A percentile compares a stretch with the other conserved stretches of the same genome.
These are phyloP conservation scores for Drosophila elegans DNA, from an alignment of 1,140 invertebrate genomes.

Conservation along the genomic window DNA sequence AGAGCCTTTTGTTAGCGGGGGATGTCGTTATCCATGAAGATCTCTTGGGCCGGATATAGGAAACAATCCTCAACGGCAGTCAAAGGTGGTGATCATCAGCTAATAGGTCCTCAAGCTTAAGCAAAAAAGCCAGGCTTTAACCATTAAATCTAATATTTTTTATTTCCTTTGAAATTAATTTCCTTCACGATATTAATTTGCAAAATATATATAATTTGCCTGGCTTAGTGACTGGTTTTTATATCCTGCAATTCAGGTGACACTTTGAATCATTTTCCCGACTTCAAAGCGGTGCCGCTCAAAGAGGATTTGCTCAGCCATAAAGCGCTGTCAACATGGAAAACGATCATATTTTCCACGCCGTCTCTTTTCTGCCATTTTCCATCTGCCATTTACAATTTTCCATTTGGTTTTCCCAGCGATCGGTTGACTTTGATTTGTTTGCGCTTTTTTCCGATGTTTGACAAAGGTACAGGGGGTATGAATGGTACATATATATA, in stretches of 20 bases:
- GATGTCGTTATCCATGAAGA: not conserved
- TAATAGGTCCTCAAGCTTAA: not conserved
- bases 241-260: conserved; percentile 3
- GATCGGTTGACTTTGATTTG: conserved; percentile 28
- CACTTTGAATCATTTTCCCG: conserved; percentile 13
- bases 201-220: not conserved
- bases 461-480: conserved; percentile 12
- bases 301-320: conserved; percentile 20
- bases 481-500: not conserved
- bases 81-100: not conserved
- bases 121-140: not conserved
- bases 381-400: not conserved
- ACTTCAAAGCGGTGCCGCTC: conserved; percentile 19
- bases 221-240: not conserved
- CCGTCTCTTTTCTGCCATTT: not conserved
- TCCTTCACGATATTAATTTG: not conserved
- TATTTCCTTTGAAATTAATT: too few species aligned
- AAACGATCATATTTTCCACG: conserved; percentile 38
- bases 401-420: conserved; percentile 10
- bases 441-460: conserved; percentile 2
- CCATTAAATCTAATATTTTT: not conserved
- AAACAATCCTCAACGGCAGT: not conserved
- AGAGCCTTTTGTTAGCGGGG: not conserved
- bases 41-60: conserved; percentile 1
- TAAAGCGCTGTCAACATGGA: conserved; percentile 31